A percentile compares a stretch with the other conserved stretches of the same genome.
Evolutionary conservation across 2,113 vertebrate species (phyloP).

Genomic region (Apteryx mantelli): DNA sequence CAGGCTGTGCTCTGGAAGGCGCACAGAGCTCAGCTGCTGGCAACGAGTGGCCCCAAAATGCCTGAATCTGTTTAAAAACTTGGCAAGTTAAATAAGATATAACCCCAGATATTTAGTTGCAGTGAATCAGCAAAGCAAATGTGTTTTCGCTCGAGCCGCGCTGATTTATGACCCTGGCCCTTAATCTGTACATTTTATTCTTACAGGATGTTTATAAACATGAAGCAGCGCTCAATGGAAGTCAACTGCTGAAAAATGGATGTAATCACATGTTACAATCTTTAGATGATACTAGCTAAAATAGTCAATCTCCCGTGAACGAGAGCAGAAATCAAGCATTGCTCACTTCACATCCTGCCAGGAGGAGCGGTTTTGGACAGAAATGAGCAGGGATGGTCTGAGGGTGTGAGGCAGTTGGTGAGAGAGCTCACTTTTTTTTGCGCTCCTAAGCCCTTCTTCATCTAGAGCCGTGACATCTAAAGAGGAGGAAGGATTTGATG

Average conservation of each 20-base stretch:
- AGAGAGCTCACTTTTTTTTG: neutral
- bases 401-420: neutral
- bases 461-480: neutral
- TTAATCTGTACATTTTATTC: neutral
- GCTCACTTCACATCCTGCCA: neutral
- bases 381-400: neutral
- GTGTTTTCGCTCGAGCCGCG: neutral
- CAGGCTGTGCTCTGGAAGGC: no score
- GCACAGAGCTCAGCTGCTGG: no score
- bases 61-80: neutral
- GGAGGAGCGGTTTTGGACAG: neutral
- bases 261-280: neutral
- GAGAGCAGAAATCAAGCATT: neutral
- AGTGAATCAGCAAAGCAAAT: conserved; percentile 16
- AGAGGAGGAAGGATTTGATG: neutral
- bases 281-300: neutral
- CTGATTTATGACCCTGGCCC: conserved; percentile 14
- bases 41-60: neutral
- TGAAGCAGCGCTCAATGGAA: neutral
- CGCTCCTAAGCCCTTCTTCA: neutral
- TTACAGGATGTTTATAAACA: neutral
- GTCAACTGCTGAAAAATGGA: neutral
- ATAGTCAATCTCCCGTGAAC: neutral
- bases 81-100: neutral
- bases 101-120: neutral